phyloP scores from a whole-genome alignment of 2,113 vertebrate species.

The Ursus arctos region DNA sequence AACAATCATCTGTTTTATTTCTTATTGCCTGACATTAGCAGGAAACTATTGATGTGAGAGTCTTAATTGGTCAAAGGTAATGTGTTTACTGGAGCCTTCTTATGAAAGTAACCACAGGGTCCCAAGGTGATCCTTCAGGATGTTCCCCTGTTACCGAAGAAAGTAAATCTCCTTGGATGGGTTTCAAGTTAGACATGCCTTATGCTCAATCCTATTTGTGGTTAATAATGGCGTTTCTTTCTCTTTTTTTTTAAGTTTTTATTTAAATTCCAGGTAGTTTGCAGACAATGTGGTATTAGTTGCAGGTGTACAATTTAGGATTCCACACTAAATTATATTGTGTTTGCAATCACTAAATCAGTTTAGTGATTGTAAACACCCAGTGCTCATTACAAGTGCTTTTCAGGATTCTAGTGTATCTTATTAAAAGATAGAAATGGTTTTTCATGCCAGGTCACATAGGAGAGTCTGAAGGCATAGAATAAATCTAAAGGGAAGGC shows the following conservation, averaged over 20 bases:
- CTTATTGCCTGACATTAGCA: neutral
- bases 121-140: neutral
- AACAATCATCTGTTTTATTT: neutral
- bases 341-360: neutral
- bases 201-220: neutral
- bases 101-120: neutral
- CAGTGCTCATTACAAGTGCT: neutral
- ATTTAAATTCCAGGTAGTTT: neutral
- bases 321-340: neutral
- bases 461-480: neutral
- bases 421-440: neutral
- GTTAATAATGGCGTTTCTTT: neutral
- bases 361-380: neutral
- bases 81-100: neutral
- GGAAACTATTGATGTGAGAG: neutral
- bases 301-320: neutral
- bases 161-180: neutral
- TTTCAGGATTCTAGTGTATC: neutral
- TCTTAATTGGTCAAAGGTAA: neutral
- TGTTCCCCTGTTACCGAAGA: neutral
- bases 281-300: neutral
- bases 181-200: conserved; percentile 39
- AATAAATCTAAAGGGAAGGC: neutral
- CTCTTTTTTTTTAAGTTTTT: neutral
- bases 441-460: neutral